Evolutionary conservation across 2,888 invertebrate species (phyloP), one percentile per base, ranked within the genome.

Genomic region (Drosophila austrosaltans): DNA sequence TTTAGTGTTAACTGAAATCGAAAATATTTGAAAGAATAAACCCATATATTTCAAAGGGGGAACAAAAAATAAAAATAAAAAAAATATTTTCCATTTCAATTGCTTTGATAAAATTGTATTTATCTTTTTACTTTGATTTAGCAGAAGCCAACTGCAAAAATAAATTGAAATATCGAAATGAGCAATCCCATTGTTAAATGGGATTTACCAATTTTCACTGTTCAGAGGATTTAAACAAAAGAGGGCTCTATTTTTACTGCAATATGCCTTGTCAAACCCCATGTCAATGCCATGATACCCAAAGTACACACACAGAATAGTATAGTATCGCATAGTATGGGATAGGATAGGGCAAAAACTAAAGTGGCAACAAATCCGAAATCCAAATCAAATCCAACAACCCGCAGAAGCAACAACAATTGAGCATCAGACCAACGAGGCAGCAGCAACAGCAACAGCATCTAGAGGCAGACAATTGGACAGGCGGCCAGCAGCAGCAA

Each of bases 311-410:
- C 42, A 36, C 66, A 59, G 36, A 8, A 36, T 32, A 25, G 36
- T 16, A 63, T 25, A 12, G 39, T 32, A 56, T 28, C 20, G 56
- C 7, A n/a, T 25, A n/a, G 40, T 30, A 54, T 25, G 32, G 54
- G 6, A n/a, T 75, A 78, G 81, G 78, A 66, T 79, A 73, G 75
- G 64, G 71, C 65, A 72, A 63, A 69, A 68, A 53, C 63, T 59
- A 77, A 72, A 85, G 80, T 85, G 78, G 86, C 82, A 82, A 72
- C 82, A 82, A 72, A 75, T 75, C 68, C 68, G n/a, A 66, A 72
- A 75, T 75, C 68, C 68, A 25, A 66, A 70, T 54, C 61, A 72
- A 72, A 85, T 81, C 84, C 79, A 61, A 40, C 64, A 71, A 64
- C 42, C 66, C 64, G 36, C 22, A 58, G 73, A 72, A 70, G 73